These are phyloP conservation scores for Acanthornis magna DNA, from an alignment of 2,797 vertebrate genomes.

Conservation along the genomic window DNA sequence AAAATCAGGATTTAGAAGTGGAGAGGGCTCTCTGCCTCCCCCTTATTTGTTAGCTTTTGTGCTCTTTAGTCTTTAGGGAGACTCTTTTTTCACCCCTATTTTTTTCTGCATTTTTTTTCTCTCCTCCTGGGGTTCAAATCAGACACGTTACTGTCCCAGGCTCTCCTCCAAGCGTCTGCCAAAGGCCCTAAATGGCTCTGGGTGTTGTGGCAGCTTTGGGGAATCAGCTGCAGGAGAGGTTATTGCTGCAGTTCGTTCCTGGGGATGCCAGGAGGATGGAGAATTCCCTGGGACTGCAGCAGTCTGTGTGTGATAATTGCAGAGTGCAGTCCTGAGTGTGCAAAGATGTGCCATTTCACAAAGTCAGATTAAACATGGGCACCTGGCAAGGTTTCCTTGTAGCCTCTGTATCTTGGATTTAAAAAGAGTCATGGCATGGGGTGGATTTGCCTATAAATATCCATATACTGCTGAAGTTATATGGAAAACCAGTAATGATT, in stretches of 20 bases:
- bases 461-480: too few relatives aligned
- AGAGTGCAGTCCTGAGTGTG: neutral
- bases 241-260: neutral
- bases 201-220: neutral
- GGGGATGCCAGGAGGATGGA: conserved; percentile 16
- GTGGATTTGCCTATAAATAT: too few relatives aligned
- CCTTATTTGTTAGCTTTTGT: neutral
- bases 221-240: conserved; percentile 18
- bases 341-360: neutral
- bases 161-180: neutral
- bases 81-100: accelerated
- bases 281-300: neutral
- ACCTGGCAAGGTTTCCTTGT: neutral
- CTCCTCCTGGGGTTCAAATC: neutral
- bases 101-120: neutral
- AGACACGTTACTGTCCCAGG: neutral
- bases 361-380: neutral
- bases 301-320: neutral
- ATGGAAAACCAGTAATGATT: too few relatives aligned
- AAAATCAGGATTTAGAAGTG: neutral
- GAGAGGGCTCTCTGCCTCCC: neutral
- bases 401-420: neutral
- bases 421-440: too few relatives aligned
- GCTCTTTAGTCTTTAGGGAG: neutral
- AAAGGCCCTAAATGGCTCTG: neutral